phyloP scores from a whole-genome alignment of 2,888 invertebrate species.

The Mythimna pallens region DNA sequence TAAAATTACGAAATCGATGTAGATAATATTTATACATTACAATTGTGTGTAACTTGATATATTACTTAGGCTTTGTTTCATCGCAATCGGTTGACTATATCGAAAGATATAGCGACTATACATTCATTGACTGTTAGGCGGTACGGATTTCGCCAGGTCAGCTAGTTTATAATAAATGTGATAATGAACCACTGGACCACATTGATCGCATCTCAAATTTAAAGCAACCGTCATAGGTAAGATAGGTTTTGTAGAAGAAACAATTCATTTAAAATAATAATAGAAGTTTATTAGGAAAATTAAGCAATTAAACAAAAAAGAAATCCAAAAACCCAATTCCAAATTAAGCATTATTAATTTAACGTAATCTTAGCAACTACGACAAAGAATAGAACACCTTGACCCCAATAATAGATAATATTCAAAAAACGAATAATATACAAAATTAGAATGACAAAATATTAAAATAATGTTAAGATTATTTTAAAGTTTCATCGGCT shows the following conservation, averaged over 20 bases:
- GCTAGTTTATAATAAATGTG: no score
- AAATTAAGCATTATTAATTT: slow-evolving; percentile 48
- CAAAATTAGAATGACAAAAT: slow-evolving; percentile 56
- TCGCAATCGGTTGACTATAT: no score
- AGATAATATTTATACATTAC: no score
- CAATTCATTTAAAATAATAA: slow-evolving; percentile 52
- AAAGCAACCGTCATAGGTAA: background rate
- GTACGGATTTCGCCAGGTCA: no score
- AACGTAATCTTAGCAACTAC: slow-evolving; percentile 61
- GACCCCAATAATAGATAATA: slow-evolving; percentile 59
- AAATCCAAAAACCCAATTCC: slow-evolving; percentile 61
- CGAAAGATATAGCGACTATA: no score
- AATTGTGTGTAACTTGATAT: no score
- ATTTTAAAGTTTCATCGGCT: slow-evolving; percentile 45
- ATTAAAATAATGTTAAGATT: slow-evolving; percentile 53
- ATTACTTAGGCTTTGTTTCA: no score
- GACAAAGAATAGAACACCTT: slow-evolving; percentile 55
- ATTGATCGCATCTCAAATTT: no score
- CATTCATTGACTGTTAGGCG: no score
- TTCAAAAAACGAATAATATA: slow-evolving; percentile 57
- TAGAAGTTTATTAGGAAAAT: slow-evolving; percentile 55
- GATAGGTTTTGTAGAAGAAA: slow-evolving; percentile 13
- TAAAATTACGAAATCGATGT: no score
- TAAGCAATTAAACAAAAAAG: slow-evolving; percentile 51
- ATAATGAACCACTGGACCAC: no score